phyloP scores from a whole-genome alignment of 2,888 invertebrate genomes.

The Erebia palarica region DNA sequence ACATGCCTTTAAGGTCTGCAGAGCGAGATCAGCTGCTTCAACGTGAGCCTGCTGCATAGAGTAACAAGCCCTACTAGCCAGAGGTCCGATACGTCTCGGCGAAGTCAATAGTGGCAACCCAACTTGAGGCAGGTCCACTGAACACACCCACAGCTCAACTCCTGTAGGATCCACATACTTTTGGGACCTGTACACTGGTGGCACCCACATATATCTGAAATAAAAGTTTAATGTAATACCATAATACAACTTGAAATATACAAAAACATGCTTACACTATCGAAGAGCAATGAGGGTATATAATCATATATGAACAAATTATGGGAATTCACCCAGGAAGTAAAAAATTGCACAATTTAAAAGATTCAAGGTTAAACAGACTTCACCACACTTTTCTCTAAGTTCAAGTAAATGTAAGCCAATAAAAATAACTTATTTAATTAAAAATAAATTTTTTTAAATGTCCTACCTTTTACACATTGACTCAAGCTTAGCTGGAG shows the following conservation, averaged over 20 bases:
- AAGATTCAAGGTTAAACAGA: too few relatives aligned
- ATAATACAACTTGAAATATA: neutral
- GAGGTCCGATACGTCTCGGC: conserved; percentile 59
- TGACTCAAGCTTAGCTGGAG: conserved; percentile 70
- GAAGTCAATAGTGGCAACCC: conserved; percentile 56
- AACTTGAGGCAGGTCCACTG: conserved; percentile 64
- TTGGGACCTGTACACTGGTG: conserved; percentile 63
- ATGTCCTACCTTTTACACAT: conserved; percentile 67
- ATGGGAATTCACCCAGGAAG: too few relatives aligned
- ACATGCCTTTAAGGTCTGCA: conserved; percentile 63
- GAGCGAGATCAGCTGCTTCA: conserved; percentile 64
- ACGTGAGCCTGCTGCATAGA: conserved; percentile 61
- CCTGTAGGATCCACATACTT: conserved; percentile 56
- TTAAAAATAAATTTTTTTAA: neutral
- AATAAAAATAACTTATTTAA: too few relatives aligned
- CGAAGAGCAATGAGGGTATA: too few relatives aligned
- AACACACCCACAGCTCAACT: conserved; percentile 59
- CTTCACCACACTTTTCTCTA: too few relatives aligned
- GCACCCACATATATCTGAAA: conserved; percentile 67
- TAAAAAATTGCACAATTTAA: too few relatives aligned
- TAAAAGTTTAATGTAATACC: neutral
- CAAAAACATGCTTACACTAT: neutral
- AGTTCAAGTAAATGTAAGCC: too few relatives aligned
- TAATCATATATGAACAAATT: too few relatives aligned
- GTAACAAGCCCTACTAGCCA: conserved; percentile 54